Evolutionary conservation across 2,888 invertebrate genomes (phyloP).

Genomic region (Marronus borbonicus): DNA sequence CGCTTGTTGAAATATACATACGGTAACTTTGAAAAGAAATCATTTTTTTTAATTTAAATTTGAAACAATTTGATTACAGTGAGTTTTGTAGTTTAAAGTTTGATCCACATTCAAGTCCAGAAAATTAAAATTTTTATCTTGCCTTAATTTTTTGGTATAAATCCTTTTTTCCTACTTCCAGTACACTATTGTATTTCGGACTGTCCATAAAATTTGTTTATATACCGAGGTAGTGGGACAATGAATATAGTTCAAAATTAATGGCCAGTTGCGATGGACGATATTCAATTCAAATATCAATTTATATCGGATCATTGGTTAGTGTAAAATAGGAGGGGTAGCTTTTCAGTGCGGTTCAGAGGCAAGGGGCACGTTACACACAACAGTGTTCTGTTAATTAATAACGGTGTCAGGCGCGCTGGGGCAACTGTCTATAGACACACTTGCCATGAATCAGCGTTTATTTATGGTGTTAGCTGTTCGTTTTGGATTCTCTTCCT

Average conservation of each 20-base stretch:
- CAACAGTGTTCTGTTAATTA: slow-evolving; percentile 64
- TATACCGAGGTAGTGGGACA: neutral
- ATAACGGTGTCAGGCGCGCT: slow-evolving; percentile 63
- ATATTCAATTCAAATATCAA: slow-evolving; percentile 39
- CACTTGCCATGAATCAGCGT: slow-evolving; percentile 65
- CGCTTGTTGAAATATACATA: too few species aligned
- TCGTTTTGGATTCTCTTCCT: slow-evolving; percentile 56
- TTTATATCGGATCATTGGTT: slow-evolving; percentile 35
- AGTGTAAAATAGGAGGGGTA: slow-evolving; percentile 17
- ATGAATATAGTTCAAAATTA: slow-evolving; percentile 36
- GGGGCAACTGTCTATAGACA: slow-evolving; percentile 63
- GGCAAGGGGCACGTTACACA: slow-evolving; percentile 32
- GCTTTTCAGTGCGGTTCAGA: slow-evolving; percentile 29
- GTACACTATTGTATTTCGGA: neutral
- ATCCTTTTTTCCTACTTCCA: neutral
- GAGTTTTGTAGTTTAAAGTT: too few species aligned
- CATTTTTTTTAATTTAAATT: too few species aligned
- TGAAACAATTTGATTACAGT: too few species aligned
- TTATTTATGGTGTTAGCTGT: slow-evolving; percentile 63
- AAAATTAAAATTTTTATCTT: too few species aligned
- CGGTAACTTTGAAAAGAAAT: too few species aligned
- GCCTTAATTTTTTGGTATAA: too few species aligned
- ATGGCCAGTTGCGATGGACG: slow-evolving; percentile 10
- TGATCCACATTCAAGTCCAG: too few species aligned
- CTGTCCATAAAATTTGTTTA: neutral